Evolutionary conservation across 2,888 invertebrate genomes (phyloP), one percentile per base, ranked within the genome.

Genomic region (Microplitis deprimator): DNA sequence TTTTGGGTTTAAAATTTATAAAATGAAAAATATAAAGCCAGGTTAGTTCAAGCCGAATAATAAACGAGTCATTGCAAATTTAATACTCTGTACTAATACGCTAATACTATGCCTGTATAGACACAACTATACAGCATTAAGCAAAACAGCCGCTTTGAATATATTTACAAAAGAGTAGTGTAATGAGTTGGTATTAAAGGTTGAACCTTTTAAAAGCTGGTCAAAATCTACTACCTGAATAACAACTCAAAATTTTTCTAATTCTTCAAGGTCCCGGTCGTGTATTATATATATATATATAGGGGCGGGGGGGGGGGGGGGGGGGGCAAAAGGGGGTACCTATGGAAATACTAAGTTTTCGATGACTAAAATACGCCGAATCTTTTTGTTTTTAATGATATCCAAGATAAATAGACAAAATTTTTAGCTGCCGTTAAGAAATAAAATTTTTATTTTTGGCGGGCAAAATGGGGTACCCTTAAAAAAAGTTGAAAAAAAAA

Each of bases 221-320:
- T 16, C 62, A 39, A 38, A 41, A 70, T 73, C 75, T 68, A 73
- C 67, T 81, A 80, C 81, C 81, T 81, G 81, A 41, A 60, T 6
- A 38, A 65, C 69, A 69, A 67, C 73, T 17, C 68, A 78, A 62
- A 68, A 71, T 73, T 70, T 75, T 77, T 75, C 50, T 62, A 71
- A 77, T 75, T 70, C 64, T 68, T 59, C 20, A 62, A 76, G 69
- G 68, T 73, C 6, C 16, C 13, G 62, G 8, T 16, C n/a, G 71
- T 29, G 29, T 29, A 29, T 29, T 29, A 29, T 29, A 29, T 29
- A 29, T 20, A 20, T 20, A 20, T n/a, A n/a, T n/a, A n/a, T n/a
- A n/a, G n/a, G n/a, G n/a, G n/a, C n/a, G n/a, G n/a, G n/a, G n/a
- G n/a, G n/a, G n/a, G n/a, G n/a, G n/a, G n/a, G n/a, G n/a, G n/a